Evolutionary conservation across 2,888 invertebrate genomes (phyloP).

Genomic region (Nomada ruficornis): DNA sequence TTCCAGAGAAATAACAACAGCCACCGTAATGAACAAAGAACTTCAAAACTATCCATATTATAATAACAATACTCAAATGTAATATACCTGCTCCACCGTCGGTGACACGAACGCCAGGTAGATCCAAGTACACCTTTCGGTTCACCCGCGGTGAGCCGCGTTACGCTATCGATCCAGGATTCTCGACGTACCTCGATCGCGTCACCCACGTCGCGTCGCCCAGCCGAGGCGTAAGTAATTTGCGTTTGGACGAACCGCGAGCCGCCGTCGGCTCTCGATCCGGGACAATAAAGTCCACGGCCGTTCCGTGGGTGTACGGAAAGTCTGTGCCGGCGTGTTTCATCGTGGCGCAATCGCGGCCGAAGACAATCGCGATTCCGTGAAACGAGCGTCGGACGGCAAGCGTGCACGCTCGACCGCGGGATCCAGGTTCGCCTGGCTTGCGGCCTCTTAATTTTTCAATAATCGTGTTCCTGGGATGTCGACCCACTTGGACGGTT

Average conservation of each 20-base stretch:
- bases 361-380: constrained; percentile 58
- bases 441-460: constrained; percentile 42
- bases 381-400: constrained; percentile 45
- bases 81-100: no score
- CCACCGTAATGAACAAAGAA: no score
- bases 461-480: constrained; percentile 19
- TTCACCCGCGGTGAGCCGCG: constrained; percentile 47
- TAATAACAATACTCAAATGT: no score
- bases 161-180: constrained; percentile 59
- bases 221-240: constrained; percentile 71
- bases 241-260: constrained; percentile 71
- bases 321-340: constrained; percentile 49
- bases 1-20: no score
- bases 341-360: constrained; percentile 39
- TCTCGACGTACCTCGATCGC: constrained; percentile 49
- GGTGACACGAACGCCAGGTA: constrained; percentile 39
- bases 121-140: constrained; percentile 21
- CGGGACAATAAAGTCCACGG: constrained; percentile 74
- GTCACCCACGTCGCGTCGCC: constrained; percentile 58
- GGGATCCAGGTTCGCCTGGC: constrained; percentile 15
- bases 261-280: constrained; percentile 65
- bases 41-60: no score
- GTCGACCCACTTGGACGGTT: constrained; percentile 29
- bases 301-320: constrained; percentile 68
- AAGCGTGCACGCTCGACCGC: constrained; percentile 29